Conservation (phyloP, 2,113 vertebrate genomes). For the Oncorhynchus nerka region DNA sequence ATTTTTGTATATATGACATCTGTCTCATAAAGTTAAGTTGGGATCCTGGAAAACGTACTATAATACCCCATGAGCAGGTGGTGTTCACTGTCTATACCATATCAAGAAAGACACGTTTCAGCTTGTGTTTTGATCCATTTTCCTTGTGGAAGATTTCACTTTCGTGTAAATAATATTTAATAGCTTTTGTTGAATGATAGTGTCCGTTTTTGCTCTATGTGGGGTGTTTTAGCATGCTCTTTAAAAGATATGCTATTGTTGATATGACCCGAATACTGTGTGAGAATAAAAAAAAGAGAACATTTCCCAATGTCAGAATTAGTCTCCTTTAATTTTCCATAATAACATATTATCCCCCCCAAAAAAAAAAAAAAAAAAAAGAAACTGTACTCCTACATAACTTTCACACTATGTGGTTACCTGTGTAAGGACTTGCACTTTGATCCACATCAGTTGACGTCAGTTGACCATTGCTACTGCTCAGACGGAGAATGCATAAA, state of each 20-base stretch:
- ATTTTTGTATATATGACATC: conserved; percentile 46
- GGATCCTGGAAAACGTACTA: conserved; percentile 50
- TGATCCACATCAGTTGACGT: neutral
- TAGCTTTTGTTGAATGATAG: conserved; percentile 92
- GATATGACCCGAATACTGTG: conserved; percentile 80
- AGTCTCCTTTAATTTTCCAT: conserved; percentile 42
- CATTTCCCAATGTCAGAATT: conserved; percentile 63
- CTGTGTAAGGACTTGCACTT: neutral
- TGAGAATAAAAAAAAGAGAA: conserved; percentile 91
- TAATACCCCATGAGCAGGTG: conserved; percentile 48
- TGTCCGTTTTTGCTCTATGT: conserved; percentile 75
- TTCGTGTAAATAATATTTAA: conserved; percentile 93
- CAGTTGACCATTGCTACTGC: neutral
- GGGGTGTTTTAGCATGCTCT: conserved; percentile 88
- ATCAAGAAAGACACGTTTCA: conserved; percentile 68
- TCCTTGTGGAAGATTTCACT: conserved; percentile 79
- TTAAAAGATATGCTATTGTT: conserved; percentile 85
- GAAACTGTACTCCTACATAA: too few species aligned
- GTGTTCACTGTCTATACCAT: conserved; percentile 66
- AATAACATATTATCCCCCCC: neutral
- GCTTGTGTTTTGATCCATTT: conserved; percentile 76
- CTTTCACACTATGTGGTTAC: neutral
- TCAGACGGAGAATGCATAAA: neutral
- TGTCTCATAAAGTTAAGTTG: conserved; percentile 57
- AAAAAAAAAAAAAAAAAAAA: too few species aligned